phyloP scores from a whole-genome alignment of 1,140 invertebrate species.

The Zophobas atratus region DNA sequence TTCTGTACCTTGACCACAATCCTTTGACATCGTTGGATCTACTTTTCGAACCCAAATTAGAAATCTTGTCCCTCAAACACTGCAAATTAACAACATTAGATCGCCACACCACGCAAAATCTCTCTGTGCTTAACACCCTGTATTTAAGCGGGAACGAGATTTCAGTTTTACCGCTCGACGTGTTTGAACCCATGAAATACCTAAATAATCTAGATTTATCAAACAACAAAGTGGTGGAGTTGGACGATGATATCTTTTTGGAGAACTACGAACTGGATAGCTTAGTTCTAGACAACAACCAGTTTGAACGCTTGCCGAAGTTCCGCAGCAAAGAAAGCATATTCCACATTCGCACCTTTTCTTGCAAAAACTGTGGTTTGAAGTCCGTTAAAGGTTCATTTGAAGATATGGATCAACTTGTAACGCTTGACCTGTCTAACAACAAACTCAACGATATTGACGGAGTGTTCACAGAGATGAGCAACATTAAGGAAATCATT shows the following conservation, averaged over 20 bases:
- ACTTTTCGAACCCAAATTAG: slow-evolving; percentile 57
- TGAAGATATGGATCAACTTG: slow-evolving; percentile 53
- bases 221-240: slow-evolving; percentile 59
- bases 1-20: slow-evolving; percentile 62
- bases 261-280: slow-evolving; percentile 58
- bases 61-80: slow-evolving; percentile 60
- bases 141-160: slow-evolving; percentile 64
- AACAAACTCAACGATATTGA: slow-evolving; percentile 62
- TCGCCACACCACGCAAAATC: slow-evolving; percentile 50
- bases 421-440: slow-evolving; percentile 58
- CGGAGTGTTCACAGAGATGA: slow-evolving; percentile 68
- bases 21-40: slow-evolving; percentile 58
- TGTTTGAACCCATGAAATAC: slow-evolving; percentile 57
- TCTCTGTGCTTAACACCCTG: slow-evolving; percentile 57
- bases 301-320: slow-evolving; percentile 60
- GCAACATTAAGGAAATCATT: slow-evolving; percentile 74
- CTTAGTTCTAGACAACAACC: slow-evolving; percentile 61
- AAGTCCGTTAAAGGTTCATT: slow-evolving; percentile 51
- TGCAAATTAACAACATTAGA: slow-evolving; percentile 60
- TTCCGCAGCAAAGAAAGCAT: slow-evolving; percentile 53
- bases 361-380: slow-evolving; percentile 62
- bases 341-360: slow-evolving; percentile 61
- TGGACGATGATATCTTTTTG: slow-evolving; percentile 60
- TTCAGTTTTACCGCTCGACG: slow-evolving; percentile 50
- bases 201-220: slow-evolving; percentile 62